phyloP scores from a whole-genome alignment of 2,797 vertebrate genomes.

The Hyperoplus immaculatus region DNA sequence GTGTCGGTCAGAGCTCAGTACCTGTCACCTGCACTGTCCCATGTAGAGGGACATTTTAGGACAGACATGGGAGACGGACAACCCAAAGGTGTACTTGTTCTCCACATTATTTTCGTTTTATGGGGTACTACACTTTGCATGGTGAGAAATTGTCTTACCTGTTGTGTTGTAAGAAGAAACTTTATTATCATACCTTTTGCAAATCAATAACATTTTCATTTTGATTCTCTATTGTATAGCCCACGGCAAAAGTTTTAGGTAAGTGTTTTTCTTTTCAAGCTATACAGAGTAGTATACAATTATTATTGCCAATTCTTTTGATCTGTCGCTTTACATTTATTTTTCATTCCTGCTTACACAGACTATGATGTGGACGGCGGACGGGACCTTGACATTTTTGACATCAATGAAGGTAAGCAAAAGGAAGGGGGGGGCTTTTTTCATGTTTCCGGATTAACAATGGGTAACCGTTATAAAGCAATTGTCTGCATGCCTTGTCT shows the following conservation, averaged over 20 bases:
- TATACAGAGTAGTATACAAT: background rate
- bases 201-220: conserved; percentile 10
- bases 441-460: background rate
- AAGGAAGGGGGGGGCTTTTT: background rate
- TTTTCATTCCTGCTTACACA: conserved; percentile 55
- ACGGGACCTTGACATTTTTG: conserved; percentile 90
- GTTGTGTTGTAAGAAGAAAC: background rate
- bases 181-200: background rate
- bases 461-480: background rate
- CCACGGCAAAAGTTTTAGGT: conserved; percentile 71
- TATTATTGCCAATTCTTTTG: background rate
- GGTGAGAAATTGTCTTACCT: conserved; percentile 71
- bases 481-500: conserved; percentile 35
- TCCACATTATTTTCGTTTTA: conserved; percentile 56
- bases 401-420: conserved; percentile 92
- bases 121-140: conserved; percentile 54
- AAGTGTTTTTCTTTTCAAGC: conserved; percentile 19
- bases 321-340: background rate
- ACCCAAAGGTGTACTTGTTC: conserved; percentile 8
- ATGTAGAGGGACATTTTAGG: conserved; percentile 6
- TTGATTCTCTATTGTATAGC: conserved; percentile 55
- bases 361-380: conserved; percentile 90
- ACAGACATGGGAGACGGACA: conserved; percentile 68
- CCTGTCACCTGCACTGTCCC: background rate
- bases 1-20: background rate